Evolutionary conservation across 23 tunicate species (phyloP).

Genomic region (Ciona savignyi): DNA sequence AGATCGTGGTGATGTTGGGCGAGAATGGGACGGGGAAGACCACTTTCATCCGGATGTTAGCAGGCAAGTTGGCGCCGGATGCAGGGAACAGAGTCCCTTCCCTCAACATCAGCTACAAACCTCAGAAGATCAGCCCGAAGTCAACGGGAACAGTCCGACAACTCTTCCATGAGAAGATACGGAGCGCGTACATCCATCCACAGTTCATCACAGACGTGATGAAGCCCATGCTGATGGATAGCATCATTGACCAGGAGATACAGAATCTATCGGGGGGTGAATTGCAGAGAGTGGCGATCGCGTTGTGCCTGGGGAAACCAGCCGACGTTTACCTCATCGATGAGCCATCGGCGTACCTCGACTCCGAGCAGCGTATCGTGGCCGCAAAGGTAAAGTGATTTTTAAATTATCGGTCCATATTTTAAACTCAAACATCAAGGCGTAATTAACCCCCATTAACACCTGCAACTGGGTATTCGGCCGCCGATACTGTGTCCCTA

Average conservation of each 20-base stretch:
- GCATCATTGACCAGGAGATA: constrained; percentile 70
- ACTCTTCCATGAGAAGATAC: constrained; percentile 71
- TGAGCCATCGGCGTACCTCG: constrained; percentile 94
- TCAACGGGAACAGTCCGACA: constrained; percentile 91
- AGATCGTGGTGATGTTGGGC: constrained; percentile 95
- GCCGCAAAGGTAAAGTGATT: constrained; percentile 74
- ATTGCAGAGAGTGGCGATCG: constrained; percentile 91
- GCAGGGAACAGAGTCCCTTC: constrained; percentile 68
- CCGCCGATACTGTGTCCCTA: too few species aligned
- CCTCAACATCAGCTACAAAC: constrained; percentile 92
- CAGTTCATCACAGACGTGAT: constrained; percentile 93
- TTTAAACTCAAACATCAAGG: too few species aligned
- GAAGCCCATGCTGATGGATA: constrained; percentile 88
- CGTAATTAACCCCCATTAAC: too few species aligned
- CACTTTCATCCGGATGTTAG: constrained; percentile 85
- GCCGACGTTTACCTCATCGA: constrained; percentile 94
- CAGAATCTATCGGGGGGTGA: constrained; percentile 95
- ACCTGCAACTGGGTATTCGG: too few species aligned
- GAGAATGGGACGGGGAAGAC: constrained; percentile 99
- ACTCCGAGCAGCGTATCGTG: constrained; percentile 94
- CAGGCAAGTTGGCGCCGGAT: constrained; percentile 84
- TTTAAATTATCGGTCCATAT: neutral
- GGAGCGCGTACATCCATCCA: constrained; percentile 79
- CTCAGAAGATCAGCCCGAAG: constrained; percentile 95
- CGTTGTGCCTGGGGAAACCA: constrained; percentile 86